Conservation (phyloP, 1,140 invertebrate genomes). For the Microplitis mediator region DNA sequence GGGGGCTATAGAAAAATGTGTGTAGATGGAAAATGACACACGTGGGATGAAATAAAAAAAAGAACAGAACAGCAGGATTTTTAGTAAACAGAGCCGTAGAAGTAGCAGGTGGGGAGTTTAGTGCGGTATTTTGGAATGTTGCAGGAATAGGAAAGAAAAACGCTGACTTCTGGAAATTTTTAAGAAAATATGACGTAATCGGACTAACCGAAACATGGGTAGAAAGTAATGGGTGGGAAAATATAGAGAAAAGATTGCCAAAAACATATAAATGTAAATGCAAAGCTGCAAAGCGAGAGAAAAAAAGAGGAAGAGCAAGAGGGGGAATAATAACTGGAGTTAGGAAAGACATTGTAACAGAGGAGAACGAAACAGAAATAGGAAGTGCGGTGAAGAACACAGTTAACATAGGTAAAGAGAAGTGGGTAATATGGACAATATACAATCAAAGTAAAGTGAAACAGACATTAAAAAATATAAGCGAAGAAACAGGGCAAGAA, state of each 20-base stretch:
- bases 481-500: background rate
- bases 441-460: constrained; percentile 10
- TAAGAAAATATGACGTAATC: constrained; percentile 21
- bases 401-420: background rate
- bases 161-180: constrained; percentile 29
- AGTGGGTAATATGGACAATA: constrained; percentile 3
- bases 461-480: background rate
- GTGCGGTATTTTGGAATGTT: constrained; percentile 27
- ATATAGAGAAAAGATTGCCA: constrained; percentile 5
- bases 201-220: constrained; percentile 35
- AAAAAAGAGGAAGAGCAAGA: constrained; percentile 28
- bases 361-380: constrained; percentile 2
- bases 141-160: constrained; percentile 23
- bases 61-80: background rate
- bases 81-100: background rate
- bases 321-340: constrained; percentile 26
- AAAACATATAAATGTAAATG: constrained; percentile 20
- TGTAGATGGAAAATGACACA: background rate
- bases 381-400: background rate
- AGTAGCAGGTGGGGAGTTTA: background rate
- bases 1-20: background rate
- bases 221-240: constrained; percentile 28
- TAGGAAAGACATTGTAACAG: background rate
- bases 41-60: constrained; percentile 3
- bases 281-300: constrained; percentile 19